These are phyloP conservation scores for Malurus elegans DNA, from an alignment of 2,113 vertebrate species.

Conservation along the genomic window DNA sequence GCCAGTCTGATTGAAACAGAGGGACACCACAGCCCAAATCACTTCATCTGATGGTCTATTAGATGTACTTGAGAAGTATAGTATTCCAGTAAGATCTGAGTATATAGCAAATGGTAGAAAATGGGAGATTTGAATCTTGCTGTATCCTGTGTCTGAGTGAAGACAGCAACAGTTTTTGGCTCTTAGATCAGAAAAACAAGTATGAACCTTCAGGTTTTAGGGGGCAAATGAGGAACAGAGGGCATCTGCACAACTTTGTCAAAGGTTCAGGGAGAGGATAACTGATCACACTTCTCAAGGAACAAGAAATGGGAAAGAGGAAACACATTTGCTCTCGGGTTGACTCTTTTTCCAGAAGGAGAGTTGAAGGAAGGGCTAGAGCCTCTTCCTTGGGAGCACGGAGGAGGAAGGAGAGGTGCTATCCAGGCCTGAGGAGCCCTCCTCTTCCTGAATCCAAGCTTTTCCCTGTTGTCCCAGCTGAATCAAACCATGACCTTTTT, in stretches of 20 bases:
- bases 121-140: not conserved
- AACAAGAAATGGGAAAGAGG: not conserved
- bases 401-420: not conserved
- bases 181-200: not conserved
- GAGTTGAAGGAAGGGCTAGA: not conserved
- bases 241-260: not conserved
- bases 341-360: not conserved
- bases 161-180: not conserved
- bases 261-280: not conserved
- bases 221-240: not conserved
- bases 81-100: not conserved
- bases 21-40: not conserved
- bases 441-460: not conserved
- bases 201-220: not conserved
- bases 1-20: not conserved
- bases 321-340: not conserved
- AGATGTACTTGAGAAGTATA: not conserved
- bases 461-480: not conserved
- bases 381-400: not conserved
- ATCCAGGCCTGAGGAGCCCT: not conserved
- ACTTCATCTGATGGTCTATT: not conserved
- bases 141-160: not conserved
- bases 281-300: not conserved
- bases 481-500: not conserved
- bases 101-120: not conserved